Conservation (phyloP, 2,888 invertebrate species). For the Siphonodentalium dalli region DNA sequence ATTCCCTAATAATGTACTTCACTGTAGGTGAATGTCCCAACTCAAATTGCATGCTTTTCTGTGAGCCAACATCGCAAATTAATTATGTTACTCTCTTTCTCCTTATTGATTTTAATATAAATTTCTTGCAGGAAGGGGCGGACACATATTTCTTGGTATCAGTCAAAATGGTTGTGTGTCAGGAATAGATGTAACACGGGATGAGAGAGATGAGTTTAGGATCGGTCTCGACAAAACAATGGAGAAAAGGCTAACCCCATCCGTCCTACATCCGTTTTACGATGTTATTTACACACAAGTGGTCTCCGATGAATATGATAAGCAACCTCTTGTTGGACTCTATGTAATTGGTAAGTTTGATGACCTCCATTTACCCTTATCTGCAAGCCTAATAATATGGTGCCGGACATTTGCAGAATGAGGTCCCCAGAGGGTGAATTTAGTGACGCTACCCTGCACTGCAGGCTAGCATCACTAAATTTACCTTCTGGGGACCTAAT, state of each 20-base stretch:
- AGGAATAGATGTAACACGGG: slow-evolving; percentile 36
- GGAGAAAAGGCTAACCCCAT: slow-evolving; percentile 30
- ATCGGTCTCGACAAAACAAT: slow-evolving; percentile 40
- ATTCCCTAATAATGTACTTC: no score
- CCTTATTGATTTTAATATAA: background rate
- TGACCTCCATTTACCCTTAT: no score
- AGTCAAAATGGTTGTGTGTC: slow-evolving; percentile 26
- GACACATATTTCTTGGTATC: slow-evolving; percentile 39
- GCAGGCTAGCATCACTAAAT: no score
- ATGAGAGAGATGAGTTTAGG: slow-evolving; percentile 39
- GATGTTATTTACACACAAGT: slow-evolving; percentile 35
- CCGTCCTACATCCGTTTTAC: slow-evolving; percentile 34
- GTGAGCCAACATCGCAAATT: no score
- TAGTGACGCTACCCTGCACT: no score
- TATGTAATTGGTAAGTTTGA: slow-evolving; percentile 42
- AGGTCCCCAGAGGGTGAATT: no score
- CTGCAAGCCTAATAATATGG: no score
- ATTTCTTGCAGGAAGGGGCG: slow-evolving; percentile 32
- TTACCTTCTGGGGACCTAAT: no score
- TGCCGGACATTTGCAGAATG: no score
- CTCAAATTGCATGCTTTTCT: no score
- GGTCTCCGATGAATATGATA: slow-evolving; percentile 7
- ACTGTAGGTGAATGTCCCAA: no score
- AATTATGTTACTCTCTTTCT: background rate
- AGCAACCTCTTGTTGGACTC: slow-evolving; percentile 20